Evolutionary conservation across 2,888 invertebrate genomes (phyloP), one percentile per base, ranked within the genome.

Genomic region (Dolichopus griseipennis): DNA sequence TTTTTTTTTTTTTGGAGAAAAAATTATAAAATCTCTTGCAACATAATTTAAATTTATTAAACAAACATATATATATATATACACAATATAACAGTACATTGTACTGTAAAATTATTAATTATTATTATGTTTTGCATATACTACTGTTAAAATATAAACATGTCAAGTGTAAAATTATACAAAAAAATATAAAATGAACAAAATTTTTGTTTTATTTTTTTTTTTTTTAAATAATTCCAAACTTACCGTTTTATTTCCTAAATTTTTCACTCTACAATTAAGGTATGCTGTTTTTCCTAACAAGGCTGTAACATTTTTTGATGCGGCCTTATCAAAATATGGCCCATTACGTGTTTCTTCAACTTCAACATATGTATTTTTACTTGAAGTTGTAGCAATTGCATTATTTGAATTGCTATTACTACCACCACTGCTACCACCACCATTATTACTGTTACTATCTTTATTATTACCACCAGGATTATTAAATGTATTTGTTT

Each of bases 171-270:
- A 27, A 37, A 37, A 37, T 7, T 5, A 37, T 37, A 37, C 37
- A 12, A 10, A 37, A 37, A 37, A 5, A 37, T 37, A 12, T 37
- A 34, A 5, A 34, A 34, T 7, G 34, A 34, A 37, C 10, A 8
- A 37, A 7, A 37, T 5, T 37, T 37, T 37, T 37, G 8, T 37
- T 5, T 37, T 37, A 37, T 8, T 37, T 37, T 2, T 10, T 7
- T 37, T 10, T 2, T 10, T 34, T 34, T 7, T 7, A 34, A 34
- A 34, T 7, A 34, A 34, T 34, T 34, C 9, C 9, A 34, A 37
- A 85, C 90, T 89, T 77, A 94, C 93, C 83, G 94, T 93, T 84
- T 92, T 91, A 84, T 95, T 94, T 73, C 92, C 92, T 79, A 94
- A 84, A 83, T 93, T 93, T 83, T 93, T 93, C 72, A 94, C 93